Evolutionary conservation across 2,888 invertebrate genomes (phyloP).

Genomic region (Clepsis dumicolana): DNA sequence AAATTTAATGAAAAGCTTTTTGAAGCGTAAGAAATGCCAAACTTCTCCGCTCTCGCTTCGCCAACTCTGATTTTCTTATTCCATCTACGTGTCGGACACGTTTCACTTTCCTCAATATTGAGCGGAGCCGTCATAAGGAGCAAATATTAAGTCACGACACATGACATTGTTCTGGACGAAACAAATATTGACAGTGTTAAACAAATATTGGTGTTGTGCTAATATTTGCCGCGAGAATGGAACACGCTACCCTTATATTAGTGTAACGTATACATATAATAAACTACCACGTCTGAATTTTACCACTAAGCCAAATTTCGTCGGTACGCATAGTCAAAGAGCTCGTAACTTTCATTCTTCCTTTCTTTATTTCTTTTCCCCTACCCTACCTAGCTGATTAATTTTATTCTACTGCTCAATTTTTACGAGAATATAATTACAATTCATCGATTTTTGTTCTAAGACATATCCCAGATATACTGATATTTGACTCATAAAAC

Average conservation of each 20-base stretch:
- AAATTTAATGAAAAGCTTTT: background rate
- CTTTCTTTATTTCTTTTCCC: background rate
- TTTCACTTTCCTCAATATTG: conserved; percentile 4
- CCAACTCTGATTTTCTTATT: background rate
- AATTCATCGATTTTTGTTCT: too few relatives aligned
- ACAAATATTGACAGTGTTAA: conserved; percentile 26
- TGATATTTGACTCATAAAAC: too few relatives aligned
- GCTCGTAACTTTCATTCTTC: background rate
- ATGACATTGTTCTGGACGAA: conserved; percentile 12
- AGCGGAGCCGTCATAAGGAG: conserved; percentile 5
- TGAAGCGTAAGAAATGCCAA: background rate
- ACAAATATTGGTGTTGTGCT: conserved; percentile 15
- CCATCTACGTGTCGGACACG: background rate
- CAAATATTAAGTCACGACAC: conserved; percentile 31
- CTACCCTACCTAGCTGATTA: too few relatives aligned
- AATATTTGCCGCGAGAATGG: conserved; percentile 16
- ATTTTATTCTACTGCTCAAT: too few relatives aligned
- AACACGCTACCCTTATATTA: conserved; percentile 2
- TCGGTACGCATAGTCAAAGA: conserved; percentile 13
- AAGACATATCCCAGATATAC: too few relatives aligned
- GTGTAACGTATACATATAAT: background rate
- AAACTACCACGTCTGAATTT: conserved; percentile 7
- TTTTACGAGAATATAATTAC: too few relatives aligned
- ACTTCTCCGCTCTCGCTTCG: background rate
- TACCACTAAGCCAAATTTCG: background rate